phyloP scores from a whole-genome alignment of 2,888 invertebrate species.

The Apamea anceps region DNA sequence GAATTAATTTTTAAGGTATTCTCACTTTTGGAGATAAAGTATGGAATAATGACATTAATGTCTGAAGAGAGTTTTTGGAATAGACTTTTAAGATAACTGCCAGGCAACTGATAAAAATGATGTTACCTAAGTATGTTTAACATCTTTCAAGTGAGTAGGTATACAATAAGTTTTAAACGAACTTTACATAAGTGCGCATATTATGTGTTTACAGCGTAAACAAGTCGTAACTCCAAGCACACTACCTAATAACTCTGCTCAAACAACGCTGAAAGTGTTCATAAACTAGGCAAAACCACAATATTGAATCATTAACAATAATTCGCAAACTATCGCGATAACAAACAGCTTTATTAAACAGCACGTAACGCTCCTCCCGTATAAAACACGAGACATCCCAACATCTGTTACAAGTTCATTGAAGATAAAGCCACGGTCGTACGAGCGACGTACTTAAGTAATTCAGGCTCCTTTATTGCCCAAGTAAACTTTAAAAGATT shows the following conservation, averaged over 20 bases:
- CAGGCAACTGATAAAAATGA: neutral
- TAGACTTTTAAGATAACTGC: constrained; percentile 18
- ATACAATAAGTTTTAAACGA: constrained; percentile 1
- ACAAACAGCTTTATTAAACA: constrained; percentile 51
- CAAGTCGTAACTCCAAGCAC: constrained; percentile 34
- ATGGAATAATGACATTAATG: constrained; percentile 12
- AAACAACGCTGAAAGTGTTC: constrained; percentile 39
- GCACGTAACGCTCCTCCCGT: constrained; percentile 28
- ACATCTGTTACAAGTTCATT: constrained; percentile 74
- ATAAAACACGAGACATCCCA: constrained; percentile 63
- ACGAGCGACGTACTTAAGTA: constrained; percentile 71
- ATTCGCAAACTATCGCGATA: constrained; percentile 50
- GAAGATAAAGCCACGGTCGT: constrained; percentile 64
- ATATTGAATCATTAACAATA: constrained; percentile 58
- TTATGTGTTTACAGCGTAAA: constrained; percentile 32
- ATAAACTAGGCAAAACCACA: constrained; percentile 47
- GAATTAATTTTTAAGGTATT: constrained; percentile 38
- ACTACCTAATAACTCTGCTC: constrained; percentile 44
- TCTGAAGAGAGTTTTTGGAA: constrained; percentile 21
- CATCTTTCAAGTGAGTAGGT: constrained; percentile 20
- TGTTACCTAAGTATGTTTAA: constrained; percentile 4
- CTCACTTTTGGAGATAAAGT: neutral
- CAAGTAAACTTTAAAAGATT: constrained; percentile 89
- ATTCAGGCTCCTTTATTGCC: constrained; percentile 82
- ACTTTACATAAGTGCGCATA: constrained; percentile 21